Evolutionary conservation across 2,888 invertebrate genomes (phyloP).

Genomic region (Eupithecia exiguata): DNA sequence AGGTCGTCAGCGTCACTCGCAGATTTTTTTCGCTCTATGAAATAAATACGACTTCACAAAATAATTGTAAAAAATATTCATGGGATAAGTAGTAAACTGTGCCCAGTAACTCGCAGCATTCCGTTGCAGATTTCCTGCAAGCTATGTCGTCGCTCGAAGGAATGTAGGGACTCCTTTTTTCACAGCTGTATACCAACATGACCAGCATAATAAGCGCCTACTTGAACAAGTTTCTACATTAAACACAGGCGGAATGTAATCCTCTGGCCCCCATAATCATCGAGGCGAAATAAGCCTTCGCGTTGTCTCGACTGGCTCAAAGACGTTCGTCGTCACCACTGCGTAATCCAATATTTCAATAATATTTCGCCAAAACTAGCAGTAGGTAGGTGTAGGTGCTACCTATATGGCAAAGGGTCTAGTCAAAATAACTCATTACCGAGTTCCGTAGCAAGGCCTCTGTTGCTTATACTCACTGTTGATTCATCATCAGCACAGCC

Average conservation of each 20-base stretch:
- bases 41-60: neutral
- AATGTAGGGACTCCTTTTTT: slow-evolving; percentile 5
- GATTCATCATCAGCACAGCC: neutral
- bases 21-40: neutral
- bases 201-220: neutral
- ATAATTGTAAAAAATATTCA: neutral
- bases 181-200: slow-evolving; percentile 1
- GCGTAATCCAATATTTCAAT: neutral
- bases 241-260: neutral
- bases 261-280: neutral
- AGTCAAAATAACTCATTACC: neutral
- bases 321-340: neutral
- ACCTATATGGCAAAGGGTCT: neutral
- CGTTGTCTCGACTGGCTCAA: neutral
- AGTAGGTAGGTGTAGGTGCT: too few relatives aligned
- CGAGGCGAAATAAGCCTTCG: neutral
- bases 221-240: slow-evolving; percentile 1
- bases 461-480: neutral
- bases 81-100: neutral
- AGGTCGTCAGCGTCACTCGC: neutral
- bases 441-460: neutral
- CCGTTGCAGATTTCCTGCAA: slow-evolving; percentile 5
- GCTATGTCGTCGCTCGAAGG: neutral
- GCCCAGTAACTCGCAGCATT: neutral
- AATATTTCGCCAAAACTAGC: neutral